Evolutionary conservation across 2,113 vertebrate species (phyloP).

Genomic region (Hepsetus odoe): DNA sequence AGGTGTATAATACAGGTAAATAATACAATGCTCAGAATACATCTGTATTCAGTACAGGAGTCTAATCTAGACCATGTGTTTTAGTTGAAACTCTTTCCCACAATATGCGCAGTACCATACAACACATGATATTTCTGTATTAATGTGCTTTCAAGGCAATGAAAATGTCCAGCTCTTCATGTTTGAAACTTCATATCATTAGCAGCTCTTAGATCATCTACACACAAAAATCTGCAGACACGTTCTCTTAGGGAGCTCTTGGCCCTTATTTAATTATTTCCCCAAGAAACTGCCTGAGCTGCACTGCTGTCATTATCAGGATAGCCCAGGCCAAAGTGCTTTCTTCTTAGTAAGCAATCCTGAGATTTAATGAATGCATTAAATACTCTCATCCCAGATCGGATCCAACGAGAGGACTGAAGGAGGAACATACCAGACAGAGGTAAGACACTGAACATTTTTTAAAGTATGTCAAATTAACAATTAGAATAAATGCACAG

Average conservation of each 20-base stretch:
- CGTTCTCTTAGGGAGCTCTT: not conserved
- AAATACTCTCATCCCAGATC: not conserved
- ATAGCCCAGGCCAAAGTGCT: constrained; percentile 22
- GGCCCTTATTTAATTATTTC: not conserved
- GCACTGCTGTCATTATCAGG: constrained; percentile 32
- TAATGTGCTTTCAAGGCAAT: not conserved
- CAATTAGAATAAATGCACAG: not conserved
- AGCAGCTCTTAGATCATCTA: not conserved
- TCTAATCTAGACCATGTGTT: not conserved
- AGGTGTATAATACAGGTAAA: too few species aligned
- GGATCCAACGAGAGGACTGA: not conserved
- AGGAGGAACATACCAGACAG: not conserved
- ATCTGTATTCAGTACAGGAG: too few species aligned
- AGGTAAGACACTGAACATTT: constrained; percentile 8
- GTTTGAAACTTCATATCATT: not conserved
- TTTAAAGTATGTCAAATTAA: not conserved
- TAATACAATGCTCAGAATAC: too few species aligned
- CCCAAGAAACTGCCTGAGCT: constrained; percentile 20
- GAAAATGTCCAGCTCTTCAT: not conserved
- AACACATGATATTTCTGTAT: not conserved
- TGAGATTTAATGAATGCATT: not conserved
- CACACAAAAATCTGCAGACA: not conserved
- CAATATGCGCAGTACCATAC: not conserved
- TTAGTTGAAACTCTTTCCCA: too few species aligned
- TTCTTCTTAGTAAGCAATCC: not conserved